Percentiles rank a stretch among this genome's conserved stretches.
Evolutionary conservation across 2,888 invertebrate species (phyloP).

Genomic region (Tetranychus truncatus): DNA sequence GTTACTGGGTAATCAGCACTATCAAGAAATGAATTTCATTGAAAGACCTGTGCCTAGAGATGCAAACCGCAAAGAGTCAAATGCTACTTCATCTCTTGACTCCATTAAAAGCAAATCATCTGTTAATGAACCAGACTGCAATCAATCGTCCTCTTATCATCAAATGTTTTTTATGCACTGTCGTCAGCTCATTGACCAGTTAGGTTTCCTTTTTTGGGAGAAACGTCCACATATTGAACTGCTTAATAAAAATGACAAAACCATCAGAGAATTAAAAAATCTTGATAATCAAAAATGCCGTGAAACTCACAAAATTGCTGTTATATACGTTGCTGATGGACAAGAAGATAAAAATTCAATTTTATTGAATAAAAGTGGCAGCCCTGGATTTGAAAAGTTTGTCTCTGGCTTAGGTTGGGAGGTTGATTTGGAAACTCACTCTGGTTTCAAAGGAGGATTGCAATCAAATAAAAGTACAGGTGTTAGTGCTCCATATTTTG

Average conservation of each 20-base stretch:
- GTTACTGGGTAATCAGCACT: conserved; percentile 21
- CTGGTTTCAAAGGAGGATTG: conserved; percentile 39
- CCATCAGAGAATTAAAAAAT: conserved; percentile 73
- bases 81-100: conserved; percentile 1
- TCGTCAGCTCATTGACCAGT: conserved; percentile 68
- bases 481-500: conserved; percentile 79
- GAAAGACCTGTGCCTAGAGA: conserved; percentile 12
- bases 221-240: conserved; percentile 63
- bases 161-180: conserved; percentile 51
- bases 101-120: conserved; percentile 2
- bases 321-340: conserved; percentile 90
- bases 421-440: conserved; percentile 74
- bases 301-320: conserved; percentile 59
- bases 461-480: conserved; percentile 45
- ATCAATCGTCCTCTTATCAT: not conserved
- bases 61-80: conserved; percentile 6
- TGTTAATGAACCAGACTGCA: not conserved
- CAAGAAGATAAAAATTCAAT: conserved; percentile 93
- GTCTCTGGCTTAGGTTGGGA: conserved; percentile 35
- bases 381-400: conserved; percentile 68
- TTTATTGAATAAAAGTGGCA: conserved; percentile 69
- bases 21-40: conserved; percentile 19
- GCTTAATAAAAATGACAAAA: conserved; percentile 64
- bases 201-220: conserved; percentile 67
- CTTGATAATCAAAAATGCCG: conserved; percentile 58